These are phyloP conservation scores for Archaeoteleia sp. DNA, from an alignment of 2,888 invertebrate species.

Conservation along the genomic window DNA sequence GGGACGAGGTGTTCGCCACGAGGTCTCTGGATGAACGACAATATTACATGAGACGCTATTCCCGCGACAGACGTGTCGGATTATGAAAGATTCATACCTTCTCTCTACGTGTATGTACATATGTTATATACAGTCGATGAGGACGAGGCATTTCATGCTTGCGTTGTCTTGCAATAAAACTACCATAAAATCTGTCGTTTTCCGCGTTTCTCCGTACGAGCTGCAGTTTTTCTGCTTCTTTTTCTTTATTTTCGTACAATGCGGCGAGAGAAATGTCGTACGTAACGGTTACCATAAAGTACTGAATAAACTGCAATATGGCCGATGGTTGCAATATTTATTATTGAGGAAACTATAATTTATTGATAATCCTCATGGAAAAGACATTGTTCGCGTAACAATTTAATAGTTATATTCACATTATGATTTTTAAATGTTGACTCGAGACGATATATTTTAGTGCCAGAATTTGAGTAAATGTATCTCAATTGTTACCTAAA, in stretches of 20 bases:
- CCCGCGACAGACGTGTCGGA: not conserved
- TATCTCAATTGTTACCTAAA: no score
- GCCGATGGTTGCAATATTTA: no score
- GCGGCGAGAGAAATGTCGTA: no score
- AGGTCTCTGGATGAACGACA: constrained; percentile 35
- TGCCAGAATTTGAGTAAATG: no score
- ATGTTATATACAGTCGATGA: constrained; percentile 26
- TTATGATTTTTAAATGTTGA: no score
- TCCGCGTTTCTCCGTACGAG: not conserved
- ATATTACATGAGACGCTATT: constrained; percentile 12
- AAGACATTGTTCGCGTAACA: no score
- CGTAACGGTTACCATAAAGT: no score
- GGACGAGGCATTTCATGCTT: constrained; percentile 32
- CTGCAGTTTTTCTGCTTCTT: not conserved
- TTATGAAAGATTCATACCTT: constrained; percentile 28
- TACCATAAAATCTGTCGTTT: constrained; percentile 29
- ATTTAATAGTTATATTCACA: no score
- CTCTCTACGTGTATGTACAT: constrained; percentile 36
- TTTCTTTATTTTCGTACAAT: constrained; percentile 1
- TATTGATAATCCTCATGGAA: no score
- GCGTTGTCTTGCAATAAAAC: constrained; percentile 33
- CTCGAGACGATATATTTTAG: no score
- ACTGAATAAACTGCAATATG: no score
- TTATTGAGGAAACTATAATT: no score
- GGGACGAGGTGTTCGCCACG: constrained; percentile 59